A percentile compares a stretch with the other conserved stretches of the same genome.
These are phyloP conservation scores for Centrocercus urophasianus DNA, from an alignment of 2,113 vertebrate genomes.

Conservation along the genomic window DNA sequence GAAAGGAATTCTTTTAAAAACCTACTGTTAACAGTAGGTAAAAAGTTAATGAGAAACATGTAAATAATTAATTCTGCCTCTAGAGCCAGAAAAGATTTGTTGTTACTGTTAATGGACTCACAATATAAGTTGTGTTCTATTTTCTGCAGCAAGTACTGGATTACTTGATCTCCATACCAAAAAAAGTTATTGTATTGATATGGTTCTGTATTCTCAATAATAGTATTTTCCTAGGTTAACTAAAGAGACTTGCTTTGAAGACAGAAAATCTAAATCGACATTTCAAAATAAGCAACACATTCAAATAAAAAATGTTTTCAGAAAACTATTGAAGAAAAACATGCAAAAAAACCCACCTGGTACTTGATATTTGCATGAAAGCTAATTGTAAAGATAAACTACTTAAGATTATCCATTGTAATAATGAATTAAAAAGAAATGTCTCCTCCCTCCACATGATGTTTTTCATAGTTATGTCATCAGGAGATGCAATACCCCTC, in stretches of 20 bases:
- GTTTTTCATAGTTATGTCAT: not conserved
- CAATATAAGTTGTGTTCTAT: not conserved
- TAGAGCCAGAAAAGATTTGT: conserved; percentile 47
- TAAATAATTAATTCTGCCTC: conserved; percentile 72
- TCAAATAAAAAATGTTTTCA: not conserved
- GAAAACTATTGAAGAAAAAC: not conserved
- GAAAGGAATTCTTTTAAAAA: conserved; percentile 50
- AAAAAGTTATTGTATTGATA: conserved; percentile 21
- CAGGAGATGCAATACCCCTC: not conserved
- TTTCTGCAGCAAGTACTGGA: conserved; percentile 11
- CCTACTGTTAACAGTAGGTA: conserved; percentile 57
- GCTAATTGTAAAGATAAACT: not conserved
- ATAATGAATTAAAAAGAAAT: not conserved
- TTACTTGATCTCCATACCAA: not conserved
- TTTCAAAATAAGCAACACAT: not conserved
- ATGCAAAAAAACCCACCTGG: not conserved
- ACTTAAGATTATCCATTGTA: not conserved
- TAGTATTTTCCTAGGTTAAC: not conserved
- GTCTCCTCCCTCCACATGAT: not conserved
- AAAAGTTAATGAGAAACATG: conserved; percentile 70
- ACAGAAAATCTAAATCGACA: not conserved
- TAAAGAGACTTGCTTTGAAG: not conserved
- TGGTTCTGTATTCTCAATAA: not conserved
- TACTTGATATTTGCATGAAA: not conserved
- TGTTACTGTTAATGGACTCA: conserved; percentile 41